Percentiles rank a stretch among this genome's conserved stretches.
Conservation (phyloP, 2,888 invertebrate genomes). For the Hirtodrosophila alboralis region DNA sequence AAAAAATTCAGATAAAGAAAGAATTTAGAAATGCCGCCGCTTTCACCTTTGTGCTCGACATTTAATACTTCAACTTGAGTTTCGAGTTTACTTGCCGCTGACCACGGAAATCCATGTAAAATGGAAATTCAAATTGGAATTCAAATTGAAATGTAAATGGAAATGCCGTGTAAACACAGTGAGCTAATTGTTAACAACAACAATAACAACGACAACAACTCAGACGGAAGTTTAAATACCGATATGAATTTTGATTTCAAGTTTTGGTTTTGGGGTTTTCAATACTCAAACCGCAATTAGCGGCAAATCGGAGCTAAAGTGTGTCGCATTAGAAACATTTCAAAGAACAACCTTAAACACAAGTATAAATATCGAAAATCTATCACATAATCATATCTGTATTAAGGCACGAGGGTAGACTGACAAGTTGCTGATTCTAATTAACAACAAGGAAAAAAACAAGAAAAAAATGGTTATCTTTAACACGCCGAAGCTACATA, state of each 20-base stretch:
- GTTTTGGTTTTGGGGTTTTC: slow-evolving; percentile 18
- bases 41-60: slow-evolving; percentile 56
- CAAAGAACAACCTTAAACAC: too few relatives aligned
- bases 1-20: slow-evolving; percentile 18
- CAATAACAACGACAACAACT: slow-evolving; percentile 10
- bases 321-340: too few relatives aligned
- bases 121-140: too few relatives aligned
- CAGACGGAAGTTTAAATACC: slow-evolving; percentile 22
- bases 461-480: too few relatives aligned
- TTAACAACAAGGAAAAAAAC: too few relatives aligned
- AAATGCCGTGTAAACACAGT: slow-evolving; percentile 53
- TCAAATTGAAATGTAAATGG: slow-evolving; percentile 26
- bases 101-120: slow-evolving; percentile 57
- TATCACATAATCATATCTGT: too few relatives aligned
- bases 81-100: slow-evolving; percentile 24
- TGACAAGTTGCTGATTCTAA: too few relatives aligned
- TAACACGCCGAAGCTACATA: too few relatives aligned
- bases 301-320: slow-evolving; percentile 12
- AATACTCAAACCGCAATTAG: slow-evolving; percentile 49
- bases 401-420: too few relatives aligned
- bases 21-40: slow-evolving; percentile 53
- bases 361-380: too few relatives aligned
- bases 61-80: slow-evolving; percentile 20
- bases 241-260: slow-evolving; percentile 19
- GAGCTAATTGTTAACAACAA: slow-evolving; percentile 58